Percentiles rank a stretch among this genome's conserved stretches.
Conservation (phyloP, 2,113 vertebrate genomes). For the Cynoglossus semilaevis region DNA sequence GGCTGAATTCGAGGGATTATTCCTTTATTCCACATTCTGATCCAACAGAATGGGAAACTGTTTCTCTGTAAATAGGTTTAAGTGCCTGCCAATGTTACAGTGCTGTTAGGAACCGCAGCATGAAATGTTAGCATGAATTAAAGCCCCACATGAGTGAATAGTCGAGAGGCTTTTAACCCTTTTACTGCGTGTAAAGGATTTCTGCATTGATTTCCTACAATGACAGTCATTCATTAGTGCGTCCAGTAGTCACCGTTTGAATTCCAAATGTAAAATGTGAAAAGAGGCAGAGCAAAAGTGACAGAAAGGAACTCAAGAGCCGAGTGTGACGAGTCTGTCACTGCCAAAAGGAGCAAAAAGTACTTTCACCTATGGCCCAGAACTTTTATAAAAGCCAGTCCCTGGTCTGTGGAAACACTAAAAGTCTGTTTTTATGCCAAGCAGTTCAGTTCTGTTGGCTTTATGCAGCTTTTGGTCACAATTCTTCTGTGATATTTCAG, state of each 20-base stretch:
- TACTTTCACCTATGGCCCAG: not conserved
- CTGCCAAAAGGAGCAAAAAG: not conserved
- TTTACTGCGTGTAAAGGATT: conserved; percentile 18
- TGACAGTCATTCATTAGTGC: not conserved
- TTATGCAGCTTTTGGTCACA: too few relatives aligned
- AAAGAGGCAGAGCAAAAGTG: not conserved
- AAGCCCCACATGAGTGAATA: not conserved
- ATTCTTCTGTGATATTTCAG: too few relatives aligned
- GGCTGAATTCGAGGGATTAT: conserved; percentile 53
- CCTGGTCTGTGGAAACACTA: not conserved
- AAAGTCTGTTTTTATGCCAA: not conserved
- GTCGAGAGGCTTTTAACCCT: conserved; percentile 8
- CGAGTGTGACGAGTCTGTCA: not conserved
- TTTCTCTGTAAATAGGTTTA: conserved; percentile 48
- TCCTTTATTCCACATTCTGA: conserved; percentile 44
- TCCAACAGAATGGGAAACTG: conserved; percentile 39
- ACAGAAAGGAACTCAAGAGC: not conserved
- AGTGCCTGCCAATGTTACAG: conserved; percentile 28
- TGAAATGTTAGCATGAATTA: conserved; percentile 1
- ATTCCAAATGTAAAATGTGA: not conserved
- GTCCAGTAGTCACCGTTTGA: conserved; percentile 9
- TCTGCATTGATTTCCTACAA: conserved; percentile 10
- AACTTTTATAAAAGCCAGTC: not conserved
- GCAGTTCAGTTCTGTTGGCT: not conserved
- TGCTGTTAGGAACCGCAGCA: conserved; percentile 8